Base-by-base conservation (phyloP, 2,888 invertebrate species). In the Cyaniris semiargus region DNA sequence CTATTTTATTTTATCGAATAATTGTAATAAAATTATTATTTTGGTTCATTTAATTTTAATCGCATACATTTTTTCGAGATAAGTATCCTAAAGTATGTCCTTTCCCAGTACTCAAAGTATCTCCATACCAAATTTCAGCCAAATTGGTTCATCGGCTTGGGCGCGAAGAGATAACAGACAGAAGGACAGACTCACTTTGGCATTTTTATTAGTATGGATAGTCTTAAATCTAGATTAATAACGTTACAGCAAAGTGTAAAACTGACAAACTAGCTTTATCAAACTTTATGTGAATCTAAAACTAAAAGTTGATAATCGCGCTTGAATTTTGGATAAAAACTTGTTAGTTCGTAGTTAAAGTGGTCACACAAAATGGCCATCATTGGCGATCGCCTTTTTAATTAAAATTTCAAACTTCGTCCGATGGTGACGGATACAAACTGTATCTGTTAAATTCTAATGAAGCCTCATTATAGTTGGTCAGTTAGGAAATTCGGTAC, bases 341-440 rank as follows among this genome's bases (percentile, higher is more conserved):
- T 66, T 66, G 27, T 66, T 18, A 31, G 74, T 74, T 48, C 74
- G 18, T 18, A 74, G 74, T 53, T 18, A 15, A 77, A 76, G 77
- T 75, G 78, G 78, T 79, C 77, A 78, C 78, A 78, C 78, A 66
- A 70, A 79, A 76, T 79, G 82, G 82, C 82, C 84, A 84, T 84
- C 84, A 84, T 81, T 84, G 80, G 81, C 85, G 85, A 87, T 87
- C 86, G 86, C 80, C 84, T 86, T 87, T 86, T 83, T 86, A 86
- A 86, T 87, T 86, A 85, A 85, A 85, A 84, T 86, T 84, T 71
- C 78, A 79, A 79, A 77, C 78, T 77, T 70, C 76, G 60, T 60
- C 60, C 75, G 66, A 31, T 44, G 60, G 70, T 27, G 70, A 66
- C 66, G 6, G 60, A 70, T 70, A 77, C 60, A 71, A 70, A 70